These are phyloP conservation scores for Hippotragus niger DNA, from an alignment of 2,113 vertebrate species.

Conservation along the genomic window DNA sequence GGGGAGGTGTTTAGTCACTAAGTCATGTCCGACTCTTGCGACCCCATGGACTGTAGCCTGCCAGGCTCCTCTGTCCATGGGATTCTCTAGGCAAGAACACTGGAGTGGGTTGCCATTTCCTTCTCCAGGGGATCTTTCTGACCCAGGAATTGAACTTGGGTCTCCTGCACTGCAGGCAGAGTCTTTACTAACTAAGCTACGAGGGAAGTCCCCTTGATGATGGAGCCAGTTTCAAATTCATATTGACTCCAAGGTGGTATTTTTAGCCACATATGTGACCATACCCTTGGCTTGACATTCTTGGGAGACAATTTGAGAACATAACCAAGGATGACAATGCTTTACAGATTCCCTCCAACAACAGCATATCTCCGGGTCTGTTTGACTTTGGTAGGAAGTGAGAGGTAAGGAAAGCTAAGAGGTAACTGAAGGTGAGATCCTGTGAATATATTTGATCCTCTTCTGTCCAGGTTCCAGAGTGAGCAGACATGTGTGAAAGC, in stretches of 20 bases:
- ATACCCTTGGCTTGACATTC: background rate
- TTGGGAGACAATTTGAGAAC: background rate
- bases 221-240: background rate
- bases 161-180: background rate
- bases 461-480: background rate
- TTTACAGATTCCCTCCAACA: background rate
- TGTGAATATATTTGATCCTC: background rate
- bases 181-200: background rate
- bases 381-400: background rate
- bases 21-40: background rate
- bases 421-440: background rate
- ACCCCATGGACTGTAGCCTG: background rate
- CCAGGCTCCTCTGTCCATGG: background rate
- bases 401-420: background rate
- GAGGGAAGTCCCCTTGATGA: background rate
- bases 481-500: background rate
- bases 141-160: background rate
- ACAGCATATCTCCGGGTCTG: background rate
- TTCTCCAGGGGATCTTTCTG: background rate
- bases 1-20: background rate
- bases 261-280: background rate
- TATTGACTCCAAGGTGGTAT: background rate
- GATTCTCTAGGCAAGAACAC: background rate
- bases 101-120: background rate
- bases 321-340: background rate